A percentile compares a stretch with the other conserved stretches of the same genome.
Evolutionary conservation across 2,113 vertebrate species (phyloP).

Genomic region (Chauna torquata): DNA sequence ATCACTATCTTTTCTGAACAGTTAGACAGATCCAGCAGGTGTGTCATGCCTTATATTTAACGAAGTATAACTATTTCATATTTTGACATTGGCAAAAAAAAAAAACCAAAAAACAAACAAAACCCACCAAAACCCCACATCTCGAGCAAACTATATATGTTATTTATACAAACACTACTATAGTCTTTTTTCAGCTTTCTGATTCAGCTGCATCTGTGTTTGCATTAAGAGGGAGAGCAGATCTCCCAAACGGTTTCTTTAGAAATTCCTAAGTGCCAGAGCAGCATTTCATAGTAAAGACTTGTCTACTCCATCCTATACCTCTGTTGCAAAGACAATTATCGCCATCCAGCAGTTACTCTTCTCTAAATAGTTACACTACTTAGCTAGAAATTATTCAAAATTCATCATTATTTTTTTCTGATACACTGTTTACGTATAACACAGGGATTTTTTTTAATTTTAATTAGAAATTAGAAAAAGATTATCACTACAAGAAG

Average conservation of each 20-base stretch:
- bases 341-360: neutral
- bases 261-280: conserved; percentile 2
- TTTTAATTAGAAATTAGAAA: neutral
- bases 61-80: neutral
- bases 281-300: neutral
- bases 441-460: neutral
- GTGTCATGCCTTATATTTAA: neutral
- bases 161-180: conserved; percentile 15
- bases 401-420: neutral
- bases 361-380: neutral
- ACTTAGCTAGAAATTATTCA: neutral
- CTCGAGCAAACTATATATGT: neutral
- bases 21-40: neutral
- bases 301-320: neutral
- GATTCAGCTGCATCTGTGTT: conserved; percentile 4
- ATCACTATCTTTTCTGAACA: neutral
- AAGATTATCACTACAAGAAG: neutral
- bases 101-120: neutral
- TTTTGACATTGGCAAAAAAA: neutral
- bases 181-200: conserved; percentile 1
- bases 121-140: neutral
- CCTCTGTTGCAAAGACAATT: neutral
- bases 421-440: neutral
- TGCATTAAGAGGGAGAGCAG: neutral
- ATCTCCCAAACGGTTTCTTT: conserved; percentile 7